These are phyloP conservation scores for Brachyalestes nurse DNA, from an alignment of 2,797 vertebrate genomes.

Conservation along the genomic window DNA sequence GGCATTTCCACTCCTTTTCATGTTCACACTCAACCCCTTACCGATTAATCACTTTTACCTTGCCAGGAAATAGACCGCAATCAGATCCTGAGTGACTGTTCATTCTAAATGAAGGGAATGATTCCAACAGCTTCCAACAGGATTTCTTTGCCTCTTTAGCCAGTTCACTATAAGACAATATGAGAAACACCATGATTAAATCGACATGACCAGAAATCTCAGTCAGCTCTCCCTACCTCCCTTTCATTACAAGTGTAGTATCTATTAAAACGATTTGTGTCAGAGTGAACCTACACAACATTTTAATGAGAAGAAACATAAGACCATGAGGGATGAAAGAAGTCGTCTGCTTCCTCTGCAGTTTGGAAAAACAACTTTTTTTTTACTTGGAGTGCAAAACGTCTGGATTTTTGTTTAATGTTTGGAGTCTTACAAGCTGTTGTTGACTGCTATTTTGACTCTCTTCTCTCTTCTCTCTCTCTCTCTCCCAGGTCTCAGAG, in stretches of 20 bases:
- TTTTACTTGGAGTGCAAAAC: slow-evolving; percentile 7
- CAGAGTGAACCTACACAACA: neutral
- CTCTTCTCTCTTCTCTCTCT: slow-evolving; percentile 41
- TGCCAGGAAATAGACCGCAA: neutral
- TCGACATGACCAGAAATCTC: neutral
- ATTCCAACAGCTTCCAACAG: neutral
- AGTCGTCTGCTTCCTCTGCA: neutral
- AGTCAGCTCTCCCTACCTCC: neutral
- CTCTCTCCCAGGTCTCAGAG: slow-evolving; percentile 66
- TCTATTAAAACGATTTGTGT: too few relatives aligned
- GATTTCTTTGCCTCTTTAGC: neutral
- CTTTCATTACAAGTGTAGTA: neutral
- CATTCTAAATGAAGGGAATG: neutral
- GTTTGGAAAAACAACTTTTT: slow-evolving; percentile 2
- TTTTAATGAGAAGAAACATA: slow-evolving; percentile 23
- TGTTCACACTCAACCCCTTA: too few relatives aligned
- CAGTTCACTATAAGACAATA: neutral
- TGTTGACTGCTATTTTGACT: slow-evolving; percentile 38
- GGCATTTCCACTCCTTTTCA: too few relatives aligned
- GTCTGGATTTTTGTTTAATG: slow-evolving; percentile 19
- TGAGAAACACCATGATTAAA: neutral
- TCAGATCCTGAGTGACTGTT: neutral
- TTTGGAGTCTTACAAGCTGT: slow-evolving; percentile 52
- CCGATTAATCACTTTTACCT: too few relatives aligned
- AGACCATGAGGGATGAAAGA: neutral